Base-by-base conservation (phyloP, 2,888 invertebrate genomes). In the Anthrax anthrax region DNA sequence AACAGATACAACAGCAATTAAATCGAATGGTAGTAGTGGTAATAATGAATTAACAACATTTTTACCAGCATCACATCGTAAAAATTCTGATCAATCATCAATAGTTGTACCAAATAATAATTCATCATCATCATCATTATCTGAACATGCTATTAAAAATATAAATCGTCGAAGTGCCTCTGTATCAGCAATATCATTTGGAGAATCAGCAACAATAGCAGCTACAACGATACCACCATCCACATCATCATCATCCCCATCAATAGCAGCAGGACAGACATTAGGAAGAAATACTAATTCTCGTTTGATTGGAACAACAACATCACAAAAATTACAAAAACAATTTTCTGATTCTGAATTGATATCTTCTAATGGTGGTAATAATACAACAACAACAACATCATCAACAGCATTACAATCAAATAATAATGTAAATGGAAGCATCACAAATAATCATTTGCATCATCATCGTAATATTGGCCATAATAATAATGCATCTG, bases 131-230 rank as follows among this genome's bases (percentile, higher is more conserved):
- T 12, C 29, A 32, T 8, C 29, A 23, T 23, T 8, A 23, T 23
- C 23, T 23, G 29, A 32, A 32, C 12, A 9, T 4, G 12, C 8
- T 12, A 32, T 9, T 5, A 12, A 12, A 32, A 9, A 5, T 32
- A 32, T 3, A 3, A 32, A 12, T 12, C 29, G 29, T 32, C 29
- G 29, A 12, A 12, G 29, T 12, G 8, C 29, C 13, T 32, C 12
- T 50, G 54, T 47, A 17, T 54, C 53, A 48, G 51, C 47, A 39
- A 43, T 52, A 48, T 47, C 53, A 50, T 53, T 51, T 37, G 47
- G 49, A 47, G 50, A 46, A 34, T 39, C 46, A 43, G 48, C 47
- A 10, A 10, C 40, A 38, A 19, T 43, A 19, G 40, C 47, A 34
- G 44, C 46, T 39, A 43, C 52, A 48, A 40, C 47, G 27, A 23